Percentiles rank a stretch among this genome's conserved stretches.
These are phyloP conservation scores for Aporophyla nigra DNA, from an alignment of 2,888 invertebrate genomes.

Conservation along the genomic window DNA sequence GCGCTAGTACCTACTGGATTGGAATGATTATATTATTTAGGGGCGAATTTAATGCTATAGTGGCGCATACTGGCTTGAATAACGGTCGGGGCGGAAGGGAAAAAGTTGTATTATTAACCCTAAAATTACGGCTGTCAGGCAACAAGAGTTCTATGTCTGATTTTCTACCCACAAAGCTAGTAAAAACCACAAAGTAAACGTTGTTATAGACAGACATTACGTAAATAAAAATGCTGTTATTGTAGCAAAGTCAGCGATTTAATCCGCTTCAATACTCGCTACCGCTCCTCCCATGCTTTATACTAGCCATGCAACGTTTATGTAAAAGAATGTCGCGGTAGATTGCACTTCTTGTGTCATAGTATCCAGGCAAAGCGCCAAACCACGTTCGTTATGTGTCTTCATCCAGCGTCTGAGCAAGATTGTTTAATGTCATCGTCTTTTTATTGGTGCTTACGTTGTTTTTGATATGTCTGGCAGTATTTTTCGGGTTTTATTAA, in stretches of 20 bases:
- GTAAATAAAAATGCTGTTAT: no score
- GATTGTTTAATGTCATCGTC: slow-evolving; percentile 57
- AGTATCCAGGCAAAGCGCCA: slow-evolving; percentile 73
- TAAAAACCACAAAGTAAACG: neutral
- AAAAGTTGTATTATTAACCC: neutral
- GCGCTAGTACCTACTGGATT: no score
- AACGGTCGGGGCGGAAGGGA: no score
- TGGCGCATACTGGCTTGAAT: no score
- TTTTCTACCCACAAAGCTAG: neutral
- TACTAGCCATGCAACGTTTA: slow-evolving; percentile 67
- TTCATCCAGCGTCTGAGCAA: slow-evolving; percentile 54
- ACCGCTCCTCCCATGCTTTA: slow-evolving; percentile 22
- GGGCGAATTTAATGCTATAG: no score
- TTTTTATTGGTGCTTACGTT: slow-evolving; percentile 54
- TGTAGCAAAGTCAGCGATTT: neutral
- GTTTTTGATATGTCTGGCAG: slow-evolving; percentile 3
- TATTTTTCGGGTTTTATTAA: slow-evolving; percentile 16
- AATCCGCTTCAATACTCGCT: slow-evolving; percentile 9
- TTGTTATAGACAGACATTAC: no score
- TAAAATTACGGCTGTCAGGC: neutral
- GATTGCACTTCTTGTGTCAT: slow-evolving; percentile 74
- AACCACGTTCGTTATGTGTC: slow-evolving; percentile 61
- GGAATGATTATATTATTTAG: no score
- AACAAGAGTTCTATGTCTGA: neutral
- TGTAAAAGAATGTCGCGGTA: slow-evolving; percentile 82